Conservation (phyloP, 2,888 invertebrate genomes). For the Pegoplata infirma region DNA sequence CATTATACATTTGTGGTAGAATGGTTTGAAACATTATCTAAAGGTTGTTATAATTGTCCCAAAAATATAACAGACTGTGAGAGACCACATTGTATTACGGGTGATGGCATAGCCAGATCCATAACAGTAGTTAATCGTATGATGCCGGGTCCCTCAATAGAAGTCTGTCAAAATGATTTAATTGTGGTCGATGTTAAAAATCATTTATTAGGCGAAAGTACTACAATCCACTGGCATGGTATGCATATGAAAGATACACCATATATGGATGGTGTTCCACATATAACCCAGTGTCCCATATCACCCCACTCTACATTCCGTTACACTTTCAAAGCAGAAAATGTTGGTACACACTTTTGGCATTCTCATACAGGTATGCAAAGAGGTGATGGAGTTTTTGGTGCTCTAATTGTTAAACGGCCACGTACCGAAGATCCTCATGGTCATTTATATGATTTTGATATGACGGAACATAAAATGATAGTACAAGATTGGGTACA, state of each 20-base stretch:
- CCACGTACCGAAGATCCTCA: conserved; percentile 83
- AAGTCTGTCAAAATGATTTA: conserved; percentile 92
- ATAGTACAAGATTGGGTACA: conserved; percentile 91
- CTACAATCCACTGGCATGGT: conserved; percentile 95
- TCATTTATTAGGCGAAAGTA: conserved; percentile 87
- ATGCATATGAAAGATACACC: conserved; percentile 88
- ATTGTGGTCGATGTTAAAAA: conserved; percentile 91
- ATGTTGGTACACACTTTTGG: conserved; percentile 92
- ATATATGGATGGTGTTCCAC: conserved; percentile 94
- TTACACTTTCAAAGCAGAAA: conserved; percentile 86
- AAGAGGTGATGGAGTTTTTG: conserved; percentile 90
- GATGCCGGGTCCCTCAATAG: conserved; percentile 91
- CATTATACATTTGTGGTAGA: conserved; percentile 83
- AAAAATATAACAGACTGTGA: conserved; percentile 86
- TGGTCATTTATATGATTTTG: conserved; percentile 86
- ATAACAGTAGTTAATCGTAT: conserved; percentile 90
- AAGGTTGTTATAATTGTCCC: conserved; percentile 92
- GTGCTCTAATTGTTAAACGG: conserved; percentile 86
- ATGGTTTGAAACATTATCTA: conserved; percentile 91
- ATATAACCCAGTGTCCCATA: conserved; percentile 91
- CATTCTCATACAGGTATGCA: conserved; percentile 90
- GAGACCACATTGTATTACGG: conserved; percentile 88
- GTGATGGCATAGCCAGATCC: conserved; percentile 88
- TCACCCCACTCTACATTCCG: conserved; percentile 86
- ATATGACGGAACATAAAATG: conserved; percentile 86